Conservation (phyloP, 2,113 vertebrate genomes). For the Pogonocichla stellata region DNA sequence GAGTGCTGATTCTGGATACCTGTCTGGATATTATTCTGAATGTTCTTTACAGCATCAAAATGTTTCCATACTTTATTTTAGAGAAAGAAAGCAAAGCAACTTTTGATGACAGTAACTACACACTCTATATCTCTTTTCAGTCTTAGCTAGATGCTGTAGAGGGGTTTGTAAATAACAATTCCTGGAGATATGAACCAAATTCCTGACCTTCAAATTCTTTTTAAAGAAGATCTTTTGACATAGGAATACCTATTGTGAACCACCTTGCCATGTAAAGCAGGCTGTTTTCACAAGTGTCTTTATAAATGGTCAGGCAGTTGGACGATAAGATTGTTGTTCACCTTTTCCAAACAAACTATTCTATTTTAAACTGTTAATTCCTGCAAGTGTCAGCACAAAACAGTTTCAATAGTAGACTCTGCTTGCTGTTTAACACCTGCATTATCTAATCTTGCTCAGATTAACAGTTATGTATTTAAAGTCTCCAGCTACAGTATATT, state of each 20-base stretch:
- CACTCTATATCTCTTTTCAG: background rate
- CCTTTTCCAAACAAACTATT: background rate
- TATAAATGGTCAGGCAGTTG: background rate
- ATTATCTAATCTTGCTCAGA: background rate
- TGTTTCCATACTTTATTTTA: background rate
- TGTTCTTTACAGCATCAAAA: background rate
- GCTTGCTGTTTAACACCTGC: background rate
- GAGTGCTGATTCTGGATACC: background rate
- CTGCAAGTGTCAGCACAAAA: background rate
- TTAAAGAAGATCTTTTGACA: background rate
- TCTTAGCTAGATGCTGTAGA: background rate
- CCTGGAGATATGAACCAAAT: background rate
- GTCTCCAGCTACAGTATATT: background rate
- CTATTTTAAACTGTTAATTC: background rate
- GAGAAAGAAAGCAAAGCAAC: background rate
- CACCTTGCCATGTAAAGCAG: background rate
- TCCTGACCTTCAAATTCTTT: background rate
- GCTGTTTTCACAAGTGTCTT: background rate
- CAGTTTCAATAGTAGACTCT: rapidly evolving
- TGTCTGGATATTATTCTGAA: background rate
- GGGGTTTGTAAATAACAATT: background rate
- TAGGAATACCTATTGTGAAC: background rate
- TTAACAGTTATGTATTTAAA: background rate
- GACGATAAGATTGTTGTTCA: background rate
- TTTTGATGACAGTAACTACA: background rate